Evolutionary conservation across 2,113 vertebrate genomes (phyloP).

Genomic region (Condylura cristata): DNA sequence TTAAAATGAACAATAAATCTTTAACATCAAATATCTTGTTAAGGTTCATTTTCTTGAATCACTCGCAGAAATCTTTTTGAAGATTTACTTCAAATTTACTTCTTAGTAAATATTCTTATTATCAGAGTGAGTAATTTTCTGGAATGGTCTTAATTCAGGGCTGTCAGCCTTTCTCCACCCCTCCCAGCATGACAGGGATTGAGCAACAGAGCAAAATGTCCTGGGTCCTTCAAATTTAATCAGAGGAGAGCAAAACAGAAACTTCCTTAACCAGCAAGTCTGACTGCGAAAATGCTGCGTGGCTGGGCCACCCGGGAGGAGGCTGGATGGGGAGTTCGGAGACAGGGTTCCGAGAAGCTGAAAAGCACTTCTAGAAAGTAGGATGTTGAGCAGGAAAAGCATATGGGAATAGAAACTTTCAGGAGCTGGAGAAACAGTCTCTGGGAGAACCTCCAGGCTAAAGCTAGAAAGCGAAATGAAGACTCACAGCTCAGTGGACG

Average conservation of each 20-base stretch:
- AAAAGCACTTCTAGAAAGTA: background rate
- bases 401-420: background rate
- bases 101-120: slow-evolving; percentile 12
- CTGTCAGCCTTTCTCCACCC: background rate
- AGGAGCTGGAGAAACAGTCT: background rate
- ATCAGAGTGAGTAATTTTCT: slow-evolving; percentile 18
- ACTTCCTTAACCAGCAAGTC: background rate
- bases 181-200: background rate
- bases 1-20: background rate
- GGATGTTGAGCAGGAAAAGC: background rate
- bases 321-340: too few species aligned
- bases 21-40: slow-evolving; percentile 30
- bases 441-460: background rate
- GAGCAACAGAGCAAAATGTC: background rate
- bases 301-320: background rate
- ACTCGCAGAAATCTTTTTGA: background rate
- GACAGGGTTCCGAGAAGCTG: background rate
- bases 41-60: background rate
- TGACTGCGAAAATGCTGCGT: background rate
- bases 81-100: too few species aligned
- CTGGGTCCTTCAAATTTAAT: background rate
- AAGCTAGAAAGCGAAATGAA: background rate
- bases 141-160: slow-evolving; percentile 16
- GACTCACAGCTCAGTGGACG: too few species aligned
- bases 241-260: background rate